Evolutionary conservation across 2,113 vertebrate genomes (phyloP).

Genomic region (Clarias gariepinus): DNA sequence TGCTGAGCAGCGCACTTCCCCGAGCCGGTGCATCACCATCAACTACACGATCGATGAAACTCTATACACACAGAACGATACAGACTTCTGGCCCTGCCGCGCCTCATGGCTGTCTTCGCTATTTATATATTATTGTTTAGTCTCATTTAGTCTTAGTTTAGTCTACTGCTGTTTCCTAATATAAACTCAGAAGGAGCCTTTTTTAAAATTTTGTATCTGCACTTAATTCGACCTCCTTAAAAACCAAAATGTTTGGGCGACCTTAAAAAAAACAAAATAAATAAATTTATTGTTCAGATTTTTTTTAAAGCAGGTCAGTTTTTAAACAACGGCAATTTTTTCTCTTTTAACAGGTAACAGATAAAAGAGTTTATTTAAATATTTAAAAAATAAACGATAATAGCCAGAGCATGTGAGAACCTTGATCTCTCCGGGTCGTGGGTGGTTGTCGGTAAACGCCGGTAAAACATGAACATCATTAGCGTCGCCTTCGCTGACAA

Average conservation of each 20-base stretch:
- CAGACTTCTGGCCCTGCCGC: constrained; percentile 2
- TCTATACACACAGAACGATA: constrained; percentile 7
- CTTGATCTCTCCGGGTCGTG: background rate
- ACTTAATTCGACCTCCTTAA: background rate
- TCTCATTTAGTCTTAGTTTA: background rate
- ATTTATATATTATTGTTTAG: constrained; percentile 15
- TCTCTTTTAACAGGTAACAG: background rate
- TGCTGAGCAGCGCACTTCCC: constrained; percentile 30
- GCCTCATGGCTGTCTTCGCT: background rate
- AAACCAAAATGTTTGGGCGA: background rate
- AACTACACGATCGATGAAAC: constrained; percentile 35
- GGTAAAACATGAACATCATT: background rate
- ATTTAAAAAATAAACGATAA: background rate
- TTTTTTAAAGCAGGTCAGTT: background rate
- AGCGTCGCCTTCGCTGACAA: background rate
- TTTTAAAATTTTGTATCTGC: background rate
- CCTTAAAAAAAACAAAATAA: background rate
- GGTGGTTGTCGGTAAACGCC: background rate
- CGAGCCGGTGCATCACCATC: constrained; percentile 32
- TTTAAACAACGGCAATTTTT: background rate
- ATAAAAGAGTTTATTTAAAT: background rate
- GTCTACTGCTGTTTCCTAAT: background rate
- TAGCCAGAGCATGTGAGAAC: background rate
- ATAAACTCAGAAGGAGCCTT: background rate
- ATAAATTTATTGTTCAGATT: background rate